Evolutionary conservation across 2,113 vertebrate species (phyloP), one percentile per base, ranked within the genome.

Genomic region (Ancistrus triradiatus): DNA sequence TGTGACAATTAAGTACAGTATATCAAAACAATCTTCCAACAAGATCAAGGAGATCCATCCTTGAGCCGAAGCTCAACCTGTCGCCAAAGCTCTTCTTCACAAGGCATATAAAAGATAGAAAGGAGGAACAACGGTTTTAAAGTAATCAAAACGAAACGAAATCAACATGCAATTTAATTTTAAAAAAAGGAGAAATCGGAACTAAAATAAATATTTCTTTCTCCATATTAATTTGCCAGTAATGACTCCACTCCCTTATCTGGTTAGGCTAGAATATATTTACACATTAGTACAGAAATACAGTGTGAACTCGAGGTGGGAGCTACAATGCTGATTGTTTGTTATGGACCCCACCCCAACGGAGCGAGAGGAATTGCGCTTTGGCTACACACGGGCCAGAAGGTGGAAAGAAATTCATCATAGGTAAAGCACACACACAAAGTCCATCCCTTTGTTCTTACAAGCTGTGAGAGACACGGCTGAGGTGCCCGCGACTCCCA

Each of bases 11-110:
- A 91, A 91, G 87, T 89, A 89, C 87, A 91, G 85, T 85, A 81
- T 91, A 93, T 95, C 89, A 94, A 94, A 92, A 92, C 87, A 85
- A 92, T 85, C 86, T 85, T 88, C 86, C 81, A 77, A 78, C 77
- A 79, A 78, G 79, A 83, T 80, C 75, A 68, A 72, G 75, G 72
- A 73, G 63, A 60, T 76, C 62, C 63, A 85, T 74, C 53, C 79
- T 53, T 56, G 40, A 78, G 72, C 73, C 57, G 74, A 57, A 66
- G 70, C 68, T 35, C 71, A 70, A 81, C 62, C 74, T 83, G 76
- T 84, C 79, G 76, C 72, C 76, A 81, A 60, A 81, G 77, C 80
- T 83, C 89, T 81, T 69, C 69, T 38, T 66, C 77, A 69, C 86
- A 91, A 93, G 86, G 83, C 77, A 88, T 91, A 87, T 73, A 91